Base-by-base conservation (phyloP, 1,140 invertebrate genomes). In the Notospermus geniculatus region DNA sequence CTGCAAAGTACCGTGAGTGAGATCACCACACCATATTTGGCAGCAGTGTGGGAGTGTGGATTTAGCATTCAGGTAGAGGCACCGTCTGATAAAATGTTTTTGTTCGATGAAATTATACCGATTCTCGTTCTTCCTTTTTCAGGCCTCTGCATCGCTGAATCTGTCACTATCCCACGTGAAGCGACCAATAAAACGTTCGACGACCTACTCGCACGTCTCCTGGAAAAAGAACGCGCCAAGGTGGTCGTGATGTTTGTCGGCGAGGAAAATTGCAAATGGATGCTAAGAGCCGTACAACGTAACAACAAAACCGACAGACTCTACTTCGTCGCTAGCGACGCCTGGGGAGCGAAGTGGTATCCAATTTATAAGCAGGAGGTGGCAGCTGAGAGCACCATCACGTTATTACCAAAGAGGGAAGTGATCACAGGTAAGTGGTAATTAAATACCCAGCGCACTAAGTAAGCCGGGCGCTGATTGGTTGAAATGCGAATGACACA, bases 281-380 rank as follows among this genome's bases (percentile, higher is more conserved):
- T 87, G 4, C 61, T 87, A 23, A 70, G 72, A 53, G 82, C 85
- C 0, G 76, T 84, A 1, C 77, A 78, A 32, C 83, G 77, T 5
- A 60, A 80, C 28, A 78, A 81, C 63, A 67, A 71, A 50, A 76
- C 72, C 0, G 67, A 71, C 5, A 66, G 72, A 25, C 88, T 90
- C 62, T 84, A 87, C 54, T 90, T 89, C 85, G 83, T 91, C n/a
- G 89, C 88, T 0, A 89, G 88, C 64, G 90, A 91, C 73, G 89
- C 89, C 9, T 91, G 90, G 90, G 90, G 90, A 2, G 87, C 87
- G 57, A 89, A 91, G 70, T 83, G 86, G 13, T 88, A 89, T 67
- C 81, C 90, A 0, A 85, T 91, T 0, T 85, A 88, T 60, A 86
- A 85, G 0, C 74, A 89, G 11, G 89, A 91, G 71, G 84, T 86